Evolutionary conservation across 2,888 invertebrate species (phyloP), one percentile per base, ranked within the genome.

Genomic region (Herminia tarsipennalis): DNA sequence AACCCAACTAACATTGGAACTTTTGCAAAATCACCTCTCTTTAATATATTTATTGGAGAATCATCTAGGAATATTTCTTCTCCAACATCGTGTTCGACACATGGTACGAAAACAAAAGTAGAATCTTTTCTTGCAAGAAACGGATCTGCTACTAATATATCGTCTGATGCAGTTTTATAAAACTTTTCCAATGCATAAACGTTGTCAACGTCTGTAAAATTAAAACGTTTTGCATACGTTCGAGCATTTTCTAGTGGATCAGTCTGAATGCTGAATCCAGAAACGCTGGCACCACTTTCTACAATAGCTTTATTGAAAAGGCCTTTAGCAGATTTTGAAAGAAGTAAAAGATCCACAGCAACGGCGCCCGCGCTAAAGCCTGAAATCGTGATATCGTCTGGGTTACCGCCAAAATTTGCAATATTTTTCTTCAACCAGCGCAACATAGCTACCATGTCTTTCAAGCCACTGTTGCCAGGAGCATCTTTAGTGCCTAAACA

Each of bases 1-100:
- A 40, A 40, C 4, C 40, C 40, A 5, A 32, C 32, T 22, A 40
- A 30, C 32, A 33, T 32, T 1, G 40, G 40, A 6, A 40, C 24
- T 12, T 40, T 40, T 12, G 8, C 8, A 17, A 25, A 40, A 1
- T 40, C 12, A 2, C 40, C 40, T 2, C 13, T 33, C 12, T 24
- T 25, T 22, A 40, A n/a, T 18, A 40, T 40, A 14, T 32, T 32
- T 25, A 12, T 12, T 13, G 40, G 40, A 12, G 40, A 32, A 9
- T 40, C 32, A 2, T 22, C 16, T 9, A 40, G 32, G 17, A 40
- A 40, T 8, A 14, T 5, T 22, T 40, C 40, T n/a, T 8, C 24
- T 10, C 16, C n/a, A 18, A 5, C 12, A 9, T 24, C 22, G n/a
- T 25, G 24, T 40, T 40, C 40, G 1, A 40, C 9, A 25, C 40